These are phyloP conservation scores for Telenomus remus DNA, from an alignment of 1,140 invertebrate genomes.

Conservation along the genomic window DNA sequence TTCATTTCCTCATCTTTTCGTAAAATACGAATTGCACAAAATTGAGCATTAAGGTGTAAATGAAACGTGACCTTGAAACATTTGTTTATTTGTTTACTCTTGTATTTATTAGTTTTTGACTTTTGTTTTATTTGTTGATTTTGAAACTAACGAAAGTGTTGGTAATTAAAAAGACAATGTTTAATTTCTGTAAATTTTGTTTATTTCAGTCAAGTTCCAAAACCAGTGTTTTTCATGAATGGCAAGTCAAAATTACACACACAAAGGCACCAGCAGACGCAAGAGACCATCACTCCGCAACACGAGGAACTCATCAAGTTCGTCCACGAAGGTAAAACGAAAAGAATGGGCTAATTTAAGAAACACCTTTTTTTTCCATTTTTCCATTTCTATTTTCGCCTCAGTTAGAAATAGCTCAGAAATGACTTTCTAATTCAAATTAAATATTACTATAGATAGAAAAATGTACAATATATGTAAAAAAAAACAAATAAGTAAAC, in stretches of 20 bases:
- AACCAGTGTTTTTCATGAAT: conserved; percentile 83
- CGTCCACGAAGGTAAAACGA: conserved; percentile 82
- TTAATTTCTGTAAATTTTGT: too few species aligned
- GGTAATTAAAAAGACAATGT: too few species aligned
- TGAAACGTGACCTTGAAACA: too few species aligned
- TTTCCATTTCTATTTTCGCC: not conserved
- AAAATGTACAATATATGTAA: too few species aligned
- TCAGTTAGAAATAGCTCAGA: not conserved
- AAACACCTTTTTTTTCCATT: not conserved
- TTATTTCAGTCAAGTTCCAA: conserved; percentile 77
- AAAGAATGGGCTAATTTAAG: not conserved
- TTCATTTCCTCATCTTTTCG: too few species aligned
- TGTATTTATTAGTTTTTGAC: too few species aligned
- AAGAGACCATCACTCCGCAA: conserved; percentile 82
- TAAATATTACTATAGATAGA: not conserved
- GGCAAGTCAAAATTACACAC: conserved; percentile 79
- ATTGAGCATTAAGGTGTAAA: too few species aligned
- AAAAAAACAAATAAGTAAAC: too few species aligned
- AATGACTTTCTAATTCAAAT: conserved; percentile 4
- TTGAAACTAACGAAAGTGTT: too few species aligned
- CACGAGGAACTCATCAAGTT: conserved; percentile 85
- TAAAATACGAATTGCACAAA: too few species aligned
- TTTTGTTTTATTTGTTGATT: too few species aligned
- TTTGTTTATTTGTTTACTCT: too few species aligned
- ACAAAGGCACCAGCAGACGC: conserved; percentile 76